phyloP scores from a whole-genome alignment of 2,797 vertebrate genomes.

The Acanthopagrus latus region DNA sequence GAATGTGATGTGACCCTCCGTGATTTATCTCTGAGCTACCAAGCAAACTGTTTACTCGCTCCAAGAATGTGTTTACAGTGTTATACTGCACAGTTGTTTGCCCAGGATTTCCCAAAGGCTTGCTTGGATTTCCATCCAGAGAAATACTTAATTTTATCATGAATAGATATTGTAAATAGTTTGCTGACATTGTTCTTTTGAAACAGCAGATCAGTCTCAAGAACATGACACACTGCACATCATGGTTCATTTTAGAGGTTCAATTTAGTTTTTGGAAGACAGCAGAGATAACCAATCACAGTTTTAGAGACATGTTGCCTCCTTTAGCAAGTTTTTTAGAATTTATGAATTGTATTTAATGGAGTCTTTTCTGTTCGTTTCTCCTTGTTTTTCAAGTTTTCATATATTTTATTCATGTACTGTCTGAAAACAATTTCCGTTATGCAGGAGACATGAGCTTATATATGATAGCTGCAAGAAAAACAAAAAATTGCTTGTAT shows the following conservation, averaged over 20 bases:
- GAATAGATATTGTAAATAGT: slow-evolving; percentile 35
- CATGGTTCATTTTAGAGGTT: not conserved
- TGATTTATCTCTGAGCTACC: slow-evolving; percentile 31
- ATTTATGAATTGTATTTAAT: not conserved
- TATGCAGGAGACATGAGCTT: no score
- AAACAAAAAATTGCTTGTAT: no score
- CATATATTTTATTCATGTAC: not conserved
- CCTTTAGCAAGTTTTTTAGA: not conserved
- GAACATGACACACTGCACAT: slow-evolving; percentile 9
- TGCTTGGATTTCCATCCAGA: slow-evolving; percentile 21
- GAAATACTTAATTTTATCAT: slow-evolving; percentile 19
- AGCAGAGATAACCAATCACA: not conserved
- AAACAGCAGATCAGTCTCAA: not conserved
- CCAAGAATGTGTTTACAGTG: slow-evolving; percentile 47
- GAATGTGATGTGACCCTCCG: not conserved
- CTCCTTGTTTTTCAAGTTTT: not conserved
- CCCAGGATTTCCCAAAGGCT: slow-evolving; percentile 30
- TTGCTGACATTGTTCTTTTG: slow-evolving; percentile 21
- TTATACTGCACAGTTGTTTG: slow-evolving; percentile 31
- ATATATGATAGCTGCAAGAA: not conserved
- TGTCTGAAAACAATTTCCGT: not conserved
- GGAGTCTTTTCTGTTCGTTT: not conserved
- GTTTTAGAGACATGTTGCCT: not conserved
- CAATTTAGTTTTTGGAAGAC: not conserved
- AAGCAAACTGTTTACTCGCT: slow-evolving; percentile 39